Base-by-base conservation (phyloP, 53 echinoderm and acorn worm genomes). In the Holothuria leucospilota region DNA sequence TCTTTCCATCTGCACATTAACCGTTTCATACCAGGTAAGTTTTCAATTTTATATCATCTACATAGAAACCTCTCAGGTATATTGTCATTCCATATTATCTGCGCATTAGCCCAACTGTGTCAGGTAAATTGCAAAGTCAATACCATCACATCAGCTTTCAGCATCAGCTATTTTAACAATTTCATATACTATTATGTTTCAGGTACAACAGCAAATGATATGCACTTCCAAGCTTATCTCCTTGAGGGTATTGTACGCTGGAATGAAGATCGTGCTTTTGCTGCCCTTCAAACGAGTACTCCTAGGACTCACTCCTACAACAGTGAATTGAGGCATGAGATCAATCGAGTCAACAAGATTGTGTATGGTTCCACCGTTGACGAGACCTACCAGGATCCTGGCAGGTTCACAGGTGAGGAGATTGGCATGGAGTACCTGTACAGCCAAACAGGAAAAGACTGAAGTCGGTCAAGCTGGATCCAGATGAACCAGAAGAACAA, bases 161-260 rank as follows among this genome's bases (percentile, higher is more conserved):
- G n/a, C n/a, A n/a, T n/a, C n/a, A n/a, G 42, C 42, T 42, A 42
- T 42, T 42, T 42, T 42, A 6, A 42, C 9, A 6, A 42, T 42
- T 5, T 14, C 9, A 13, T 52, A 14, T 52, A 52, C 13, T 6
- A 42, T 14, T 71, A 29, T 38, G 16, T 38, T 21, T 24, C 89
- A 92, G 89, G 92, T 20, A 86, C 91, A 1, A 29, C 62, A 11
- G 91, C 94, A 25, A 94, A 89, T 39, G 69, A 72, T 39, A 29
- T 90, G 20, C 89, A 93, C 59, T 96, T 87, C 66, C 93, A 96
- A 60, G 93, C 96, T 25, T 88, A 96, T 67, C 87, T 93, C 10
- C 39, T 91, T 65, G 93, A 91, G 11, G 93, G 91, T 10, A 79
- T 93, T 20, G 77, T 60, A 40, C 59, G 91, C 13, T 90, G 93